Evolutionary conservation across 1,140 invertebrate species (phyloP).

Genomic region (Trypoxylus dichotomus): DNA sequence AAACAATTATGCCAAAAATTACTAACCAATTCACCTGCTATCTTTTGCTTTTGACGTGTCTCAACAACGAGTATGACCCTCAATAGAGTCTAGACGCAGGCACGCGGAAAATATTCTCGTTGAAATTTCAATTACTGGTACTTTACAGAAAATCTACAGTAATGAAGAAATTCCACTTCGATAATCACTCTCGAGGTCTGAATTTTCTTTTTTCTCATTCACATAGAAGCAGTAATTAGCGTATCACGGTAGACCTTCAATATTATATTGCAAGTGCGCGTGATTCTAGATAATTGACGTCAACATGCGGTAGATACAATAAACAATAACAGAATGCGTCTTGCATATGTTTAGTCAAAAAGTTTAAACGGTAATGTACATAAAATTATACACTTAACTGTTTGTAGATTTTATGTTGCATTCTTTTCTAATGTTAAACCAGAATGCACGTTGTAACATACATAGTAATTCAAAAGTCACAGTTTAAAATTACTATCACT

Average conservation of each 20-base stretch:
- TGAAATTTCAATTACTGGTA: neutral
- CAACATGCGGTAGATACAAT: neutral
- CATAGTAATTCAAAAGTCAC: too few relatives aligned
- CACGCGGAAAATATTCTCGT: neutral
- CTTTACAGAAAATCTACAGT: neutral
- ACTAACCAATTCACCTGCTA: neutral
- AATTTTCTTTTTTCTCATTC: neutral
- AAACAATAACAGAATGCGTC: neutral
- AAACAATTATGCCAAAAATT: neutral
- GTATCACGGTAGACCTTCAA: neutral
- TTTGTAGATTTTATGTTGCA: too few relatives aligned
- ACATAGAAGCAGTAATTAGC: neutral
- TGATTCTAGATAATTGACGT: neutral
- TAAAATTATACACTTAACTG: too few relatives aligned
- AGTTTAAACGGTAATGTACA: neutral
- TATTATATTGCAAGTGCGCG: neutral
- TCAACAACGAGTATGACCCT: neutral
- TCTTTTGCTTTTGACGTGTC: neutral
- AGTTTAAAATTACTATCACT: too few relatives aligned
- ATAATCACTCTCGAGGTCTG: neutral
- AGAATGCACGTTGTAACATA: too few relatives aligned
- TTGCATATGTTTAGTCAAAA: neutral
- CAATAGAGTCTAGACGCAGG: neutral
- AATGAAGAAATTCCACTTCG: neutral
- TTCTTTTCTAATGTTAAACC: too few relatives aligned